These are phyloP conservation scores for Spea hammondii DNA, from an alignment of 2,797 vertebrate genomes.

Conservation along the genomic window DNA sequence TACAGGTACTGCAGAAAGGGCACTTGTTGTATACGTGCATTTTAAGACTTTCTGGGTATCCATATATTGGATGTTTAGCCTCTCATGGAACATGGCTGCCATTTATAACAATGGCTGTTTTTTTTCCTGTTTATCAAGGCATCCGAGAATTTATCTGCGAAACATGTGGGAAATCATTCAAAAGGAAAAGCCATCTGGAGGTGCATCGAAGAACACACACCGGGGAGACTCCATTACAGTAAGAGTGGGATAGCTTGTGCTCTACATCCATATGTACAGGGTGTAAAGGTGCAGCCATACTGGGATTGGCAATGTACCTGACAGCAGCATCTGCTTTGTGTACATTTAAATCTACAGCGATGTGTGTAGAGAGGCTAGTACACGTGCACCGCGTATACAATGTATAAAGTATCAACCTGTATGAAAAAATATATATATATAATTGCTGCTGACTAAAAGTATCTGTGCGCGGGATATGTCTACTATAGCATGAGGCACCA, in stretches of 20 bases:
- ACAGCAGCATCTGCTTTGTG: neutral
- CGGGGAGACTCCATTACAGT: conserved; percentile 91
- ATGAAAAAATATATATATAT: too few relatives aligned
- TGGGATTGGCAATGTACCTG: neutral
- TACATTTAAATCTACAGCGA: neutral
- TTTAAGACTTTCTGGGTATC: too few relatives aligned
- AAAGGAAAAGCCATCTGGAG: conserved; percentile 93
- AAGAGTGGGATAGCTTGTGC: conserved; percentile 58
- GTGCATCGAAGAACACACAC: conserved; percentile 91
- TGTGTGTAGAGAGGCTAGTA: too few relatives aligned
- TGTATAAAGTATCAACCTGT: too few relatives aligned
- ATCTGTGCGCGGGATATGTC: too few relatives aligned
- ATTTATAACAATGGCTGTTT: neutral
- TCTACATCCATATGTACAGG: too few relatives aligned
- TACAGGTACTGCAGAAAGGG: conserved; percentile 71
- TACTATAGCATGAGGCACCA: too few relatives aligned
- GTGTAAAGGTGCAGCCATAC: neutral
- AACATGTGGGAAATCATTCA: conserved; percentile 90
- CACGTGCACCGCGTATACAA: too few relatives aligned
- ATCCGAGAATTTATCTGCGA: conserved; percentile 91
- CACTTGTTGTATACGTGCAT: neutral
- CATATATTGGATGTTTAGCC: too few relatives aligned
- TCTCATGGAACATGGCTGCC: too few relatives aligned
- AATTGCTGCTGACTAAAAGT: too few relatives aligned
- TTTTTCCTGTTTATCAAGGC: conserved; percentile 61